A percentile compares a stretch with the other conserved stretches of the same genome.
Evolutionary conservation across 2,113 vertebrate species (phyloP).

Genomic region (Poecilia latipinna): DNA sequence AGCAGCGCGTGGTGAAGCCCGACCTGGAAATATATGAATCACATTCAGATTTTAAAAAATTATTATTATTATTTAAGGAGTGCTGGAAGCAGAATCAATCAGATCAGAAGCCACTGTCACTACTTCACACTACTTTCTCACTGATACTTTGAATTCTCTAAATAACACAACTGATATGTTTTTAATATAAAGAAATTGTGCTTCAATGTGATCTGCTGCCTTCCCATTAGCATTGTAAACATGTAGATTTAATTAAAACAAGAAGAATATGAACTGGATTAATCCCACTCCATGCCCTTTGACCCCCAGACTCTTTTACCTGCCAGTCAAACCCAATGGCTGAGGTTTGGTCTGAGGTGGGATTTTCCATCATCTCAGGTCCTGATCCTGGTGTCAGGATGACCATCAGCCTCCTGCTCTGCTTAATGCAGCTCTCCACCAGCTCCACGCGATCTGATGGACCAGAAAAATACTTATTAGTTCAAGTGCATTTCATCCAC

Average conservation of each 20-base stretch:
- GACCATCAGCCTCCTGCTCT: conserved; percentile 77
- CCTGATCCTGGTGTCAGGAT: conserved; percentile 61
- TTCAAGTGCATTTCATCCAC: background rate
- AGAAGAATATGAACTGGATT: background rate
- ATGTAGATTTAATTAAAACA: too few relatives aligned
- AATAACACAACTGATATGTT: too few relatives aligned
- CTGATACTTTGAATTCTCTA: too few relatives aligned
- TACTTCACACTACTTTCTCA: too few relatives aligned
- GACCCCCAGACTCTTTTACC: conserved; percentile 31
- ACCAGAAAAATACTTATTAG: background rate
- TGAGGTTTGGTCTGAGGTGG: background rate
- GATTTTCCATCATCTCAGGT: background rate
- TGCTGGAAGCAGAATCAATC: too few relatives aligned
- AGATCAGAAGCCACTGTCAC: too few relatives aligned
- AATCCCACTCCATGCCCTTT: background rate
- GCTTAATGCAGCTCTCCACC: conserved; percentile 64
- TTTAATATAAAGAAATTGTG: too few relatives aligned
- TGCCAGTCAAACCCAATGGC: conserved; percentile 60
- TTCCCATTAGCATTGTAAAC: too few relatives aligned
- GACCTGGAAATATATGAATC: conserved; percentile 38
- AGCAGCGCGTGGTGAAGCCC: conserved; percentile 81
- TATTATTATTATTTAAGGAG: too few relatives aligned
- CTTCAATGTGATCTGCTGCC: too few relatives aligned
- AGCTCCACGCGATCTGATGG: conserved; percentile 66
- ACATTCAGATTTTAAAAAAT: too few relatives aligned